These are phyloP conservation scores for Campylomormyrus numenius DNA, from an alignment of 2,113 vertebrate genomes.

Conservation along the genomic window DNA sequence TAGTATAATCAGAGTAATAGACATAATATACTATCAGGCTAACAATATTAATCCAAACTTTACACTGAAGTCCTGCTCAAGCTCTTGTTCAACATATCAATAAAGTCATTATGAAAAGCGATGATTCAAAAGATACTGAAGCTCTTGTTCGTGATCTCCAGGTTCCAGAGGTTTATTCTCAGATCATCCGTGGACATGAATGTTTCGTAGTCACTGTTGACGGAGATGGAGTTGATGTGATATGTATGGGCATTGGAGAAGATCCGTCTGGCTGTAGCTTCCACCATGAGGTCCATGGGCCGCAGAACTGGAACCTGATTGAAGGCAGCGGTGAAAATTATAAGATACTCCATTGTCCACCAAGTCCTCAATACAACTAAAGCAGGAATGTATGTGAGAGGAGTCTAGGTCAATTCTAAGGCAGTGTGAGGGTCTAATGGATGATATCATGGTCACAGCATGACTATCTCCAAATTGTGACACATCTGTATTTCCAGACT, in stretches of 20 bases:
- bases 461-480: neutral
- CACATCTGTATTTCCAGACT: neutral
- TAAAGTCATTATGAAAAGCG: neutral
- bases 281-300: conserved; percentile 96
- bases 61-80: neutral
- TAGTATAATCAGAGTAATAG: neutral
- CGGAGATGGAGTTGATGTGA: conserved; percentile 97
- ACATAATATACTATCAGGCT: neutral
- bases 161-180: conserved; percentile 92
- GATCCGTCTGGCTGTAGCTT: conserved; percentile 81
- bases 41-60: neutral
- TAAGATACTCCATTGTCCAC: neutral
- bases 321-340: conserved; percentile 19
- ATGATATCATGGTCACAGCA: neutral
- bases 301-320: conserved; percentile 79
- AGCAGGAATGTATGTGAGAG: neutral
- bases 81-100: neutral
- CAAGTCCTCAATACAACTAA: neutral
- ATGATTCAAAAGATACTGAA: conserved; percentile 84
- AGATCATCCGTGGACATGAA: conserved; percentile 95
- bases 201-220: conserved; percentile 94
- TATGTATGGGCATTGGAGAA: conserved; percentile 93
- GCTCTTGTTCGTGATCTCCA: conserved; percentile 93
- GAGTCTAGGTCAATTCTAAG: neutral
- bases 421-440: neutral